Conservation (phyloP, 2,888 invertebrate genomes). For the Brachycybe producta region DNA sequence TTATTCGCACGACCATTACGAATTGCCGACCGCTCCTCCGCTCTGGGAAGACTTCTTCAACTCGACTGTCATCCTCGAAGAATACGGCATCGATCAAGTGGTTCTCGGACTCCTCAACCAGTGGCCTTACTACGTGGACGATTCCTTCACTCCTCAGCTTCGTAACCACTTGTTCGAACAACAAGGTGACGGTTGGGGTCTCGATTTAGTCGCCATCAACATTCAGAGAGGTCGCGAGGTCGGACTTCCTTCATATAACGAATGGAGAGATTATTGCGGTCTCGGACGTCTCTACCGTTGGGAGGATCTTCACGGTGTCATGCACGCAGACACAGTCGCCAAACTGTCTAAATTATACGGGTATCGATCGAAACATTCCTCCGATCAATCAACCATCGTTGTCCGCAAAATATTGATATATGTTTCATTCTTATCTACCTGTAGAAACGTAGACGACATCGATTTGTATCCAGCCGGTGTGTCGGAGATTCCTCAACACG, state of each 20-base stretch:
- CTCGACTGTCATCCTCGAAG: slow-evolving; percentile 18
- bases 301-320: slow-evolving; percentile 24
- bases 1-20: slow-evolving; percentile 19
- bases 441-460: slow-evolving; percentile 54
- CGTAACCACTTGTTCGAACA: slow-evolving; percentile 24
- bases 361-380: slow-evolving; percentile 8
- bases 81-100: slow-evolving; percentile 21
- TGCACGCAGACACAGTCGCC: slow-evolving; percentile 25
- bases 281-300: slow-evolving; percentile 23
- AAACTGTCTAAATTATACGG: slow-evolving; percentile 23
- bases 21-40: slow-evolving; percentile 18
- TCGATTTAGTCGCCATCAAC: slow-evolving; percentile 26
- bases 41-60: slow-evolving; percentile 21
- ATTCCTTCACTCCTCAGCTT: slow-evolving; percentile 22
- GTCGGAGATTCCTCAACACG: slow-evolving; percentile 60
- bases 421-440: background rate
- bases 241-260: slow-evolving; percentile 25
- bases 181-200: slow-evolving; percentile 21
- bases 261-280: slow-evolving; percentile 25
- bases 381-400: background rate
- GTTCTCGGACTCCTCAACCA: slow-evolving; percentile 19
- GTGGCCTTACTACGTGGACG: slow-evolving; percentile 21
- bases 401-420: background rate
- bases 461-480: slow-evolving; percentile 79
- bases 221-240: slow-evolving; percentile 27